Percentiles rank a stretch among this genome's conserved stretches.
Conservation (phyloP, 2,888 invertebrate genomes). For the Aphrophora alni region DNA sequence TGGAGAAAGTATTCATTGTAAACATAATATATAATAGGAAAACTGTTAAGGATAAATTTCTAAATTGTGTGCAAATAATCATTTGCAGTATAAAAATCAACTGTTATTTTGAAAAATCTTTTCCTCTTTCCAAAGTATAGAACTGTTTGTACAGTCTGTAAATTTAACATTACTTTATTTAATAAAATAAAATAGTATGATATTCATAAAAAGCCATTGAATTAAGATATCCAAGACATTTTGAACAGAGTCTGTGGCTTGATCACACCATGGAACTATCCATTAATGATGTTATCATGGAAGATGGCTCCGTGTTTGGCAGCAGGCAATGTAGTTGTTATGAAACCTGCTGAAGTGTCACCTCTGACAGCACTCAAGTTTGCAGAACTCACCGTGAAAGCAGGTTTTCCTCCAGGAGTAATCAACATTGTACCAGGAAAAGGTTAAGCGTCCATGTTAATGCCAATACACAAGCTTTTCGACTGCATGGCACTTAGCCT, state of each 20-base stretch:
- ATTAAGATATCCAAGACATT: neutral
- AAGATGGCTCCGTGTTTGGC: constrained; percentile 98
- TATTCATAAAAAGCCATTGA: neutral
- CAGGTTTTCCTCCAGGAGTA: constrained; percentile 95
- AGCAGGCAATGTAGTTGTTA: constrained; percentile 94
- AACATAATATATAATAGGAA: no score
- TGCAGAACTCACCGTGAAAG: constrained; percentile 85
- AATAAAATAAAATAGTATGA: neutral
- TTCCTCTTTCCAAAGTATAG: no score
- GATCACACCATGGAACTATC: constrained; percentile 98
- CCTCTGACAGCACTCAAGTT: constrained; percentile 95
- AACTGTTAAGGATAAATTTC: no score
- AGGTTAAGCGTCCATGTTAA: constrained; percentile 56
- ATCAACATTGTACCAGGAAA: constrained; percentile 91
- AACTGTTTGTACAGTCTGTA: neutral
- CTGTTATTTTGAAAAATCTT: no score
- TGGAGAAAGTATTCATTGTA: no score
- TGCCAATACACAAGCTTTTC: neutral
- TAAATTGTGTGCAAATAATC: no score
- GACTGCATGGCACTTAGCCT: neutral
- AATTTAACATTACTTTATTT: neutral
- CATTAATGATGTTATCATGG: constrained; percentile 98
- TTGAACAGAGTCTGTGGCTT: constrained; percentile 80
- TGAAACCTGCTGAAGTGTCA: constrained; percentile 93
- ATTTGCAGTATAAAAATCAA: no score